Evolutionary conservation across 2,797 vertebrate genomes (phyloP), one percentile per base, ranked within the genome.

Genomic region (Lepidocolaptes lacrymiger): DNA sequence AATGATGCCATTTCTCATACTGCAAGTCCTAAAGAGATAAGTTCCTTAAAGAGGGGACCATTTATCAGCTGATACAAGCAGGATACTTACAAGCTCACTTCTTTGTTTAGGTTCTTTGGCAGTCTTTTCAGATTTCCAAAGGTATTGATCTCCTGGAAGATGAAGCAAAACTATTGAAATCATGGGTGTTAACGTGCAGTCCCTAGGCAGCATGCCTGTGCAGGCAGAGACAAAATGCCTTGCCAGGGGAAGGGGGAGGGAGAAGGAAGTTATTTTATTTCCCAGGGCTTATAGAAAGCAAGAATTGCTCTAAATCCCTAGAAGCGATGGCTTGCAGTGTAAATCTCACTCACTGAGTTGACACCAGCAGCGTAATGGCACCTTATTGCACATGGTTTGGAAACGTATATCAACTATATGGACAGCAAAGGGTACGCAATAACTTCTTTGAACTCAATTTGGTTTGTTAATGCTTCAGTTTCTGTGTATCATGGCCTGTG

Each of bases 1-100:
- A 99, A 99, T 99, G 99, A 99, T 99, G 98, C 99, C 99, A 99
- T 99, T 99, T 98, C 99, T 99, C 99, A 99, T 99, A 98, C 98
- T 96, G 98, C 98, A 98, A 99, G 99, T 99, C 99, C 98, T 99
- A 98, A 98, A 99, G 99, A 99, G 99, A 99, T 99, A 99, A 99
- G 99, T 99, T 99, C 99, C 98, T 99, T 99, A 99, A 99, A 99
- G 99, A 99, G 99, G 98, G 98, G 97, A 97, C 99, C 98, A 99
- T 99, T 99, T 99, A 99, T 99, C 99, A 99, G 99, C 98, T 98
- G 98, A 98, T 99, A 98, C 98, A 98, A 98, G 98, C 98, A 96
- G 98, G 98, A 98, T 98, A 98, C 98, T 98, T 98, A 99, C 98
- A 98, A 98, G 98, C 98, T 97, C 95, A 97, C 98, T 98, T 98